Base-by-base conservation (phyloP, 1,140 invertebrate genomes). In the Dysdera silvatica region DNA sequence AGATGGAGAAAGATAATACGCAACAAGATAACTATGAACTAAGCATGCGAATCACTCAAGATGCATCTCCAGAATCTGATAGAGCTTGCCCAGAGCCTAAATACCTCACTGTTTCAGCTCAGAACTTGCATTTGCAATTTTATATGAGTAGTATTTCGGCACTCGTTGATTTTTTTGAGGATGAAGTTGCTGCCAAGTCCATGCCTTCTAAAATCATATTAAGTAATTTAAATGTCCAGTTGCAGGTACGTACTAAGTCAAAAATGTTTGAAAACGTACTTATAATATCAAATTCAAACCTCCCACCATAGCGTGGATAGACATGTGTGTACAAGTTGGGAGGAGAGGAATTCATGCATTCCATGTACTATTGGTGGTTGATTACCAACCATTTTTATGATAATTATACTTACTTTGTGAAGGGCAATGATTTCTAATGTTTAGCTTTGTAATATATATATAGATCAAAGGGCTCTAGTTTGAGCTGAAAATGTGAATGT, bases 101-200 rank as follows among this genome's bases (percentile, higher is more conserved):
- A n/a, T 65, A 55, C 24, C 41, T 65, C 26, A 65, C 49, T 16
- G 26, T 59, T 24, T 35, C 60, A n/a, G 63, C 57, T n/a, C 31
- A 55, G 14, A 60, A 65, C 49, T 35, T 65, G 8, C 40, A 60
- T 33, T 49, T 65, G 12, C 49, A 60, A 14, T 33, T 65, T 14
- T 51, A 57, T 23, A 65, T 65, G 63, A 65, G 57, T 51, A 57
- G 43, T 28, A 52, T 59, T 33, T 65, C 63, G 37, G 57, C 56
- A 16, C 23, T 65, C 28, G 57, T 54, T 33, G 63, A 59, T 18
- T 60, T 65, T 12, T 57, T 65, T 49, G 57, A 65, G 49, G 63
- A 65, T 60, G 63, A 65, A 60, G 7, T 65, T 24, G 51, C 49
- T 0, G 7, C 63, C 26, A 60, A 65, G 40, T 51, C 56, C 10